phyloP scores from a whole-genome alignment of 64 coral and sea anemone genomes.

The Stylophora pistillata region DNA sequence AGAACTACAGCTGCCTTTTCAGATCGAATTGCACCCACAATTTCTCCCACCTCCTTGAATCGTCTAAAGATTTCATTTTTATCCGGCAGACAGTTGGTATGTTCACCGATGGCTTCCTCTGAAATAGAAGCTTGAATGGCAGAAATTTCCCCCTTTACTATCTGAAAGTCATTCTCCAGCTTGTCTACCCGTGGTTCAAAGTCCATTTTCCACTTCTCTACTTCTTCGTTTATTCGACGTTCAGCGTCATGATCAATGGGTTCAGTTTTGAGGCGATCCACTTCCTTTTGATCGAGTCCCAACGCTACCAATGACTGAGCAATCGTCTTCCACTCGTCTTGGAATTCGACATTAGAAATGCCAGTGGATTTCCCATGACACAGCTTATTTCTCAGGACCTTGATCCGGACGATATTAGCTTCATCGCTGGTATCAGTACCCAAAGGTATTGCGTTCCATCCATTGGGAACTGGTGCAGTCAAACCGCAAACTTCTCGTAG shows the following conservation, averaged over 20 bases:
- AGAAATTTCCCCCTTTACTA: neutral
- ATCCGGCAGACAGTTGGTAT: conserved; percentile 17
- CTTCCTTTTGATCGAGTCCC: neutral
- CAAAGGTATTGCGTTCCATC: conserved; percentile 24
- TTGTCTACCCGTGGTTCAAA: neutral
- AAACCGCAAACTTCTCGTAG: conserved; percentile 23
- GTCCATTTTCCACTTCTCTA: neutral
- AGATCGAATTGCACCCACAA: neutral
- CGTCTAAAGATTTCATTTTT: conserved; percentile 4
- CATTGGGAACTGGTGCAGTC: neutral
- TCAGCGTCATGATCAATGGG: conserved; percentile 13
- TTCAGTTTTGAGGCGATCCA: conserved; percentile 21
- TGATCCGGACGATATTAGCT: conserved; percentile 55
- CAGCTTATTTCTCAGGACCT: conserved; percentile 36
- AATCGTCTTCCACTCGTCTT: conserved; percentile 10
- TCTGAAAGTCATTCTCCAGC: neutral
- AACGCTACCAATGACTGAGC: conserved; percentile 4
- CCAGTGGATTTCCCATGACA: conserved; percentile 6
- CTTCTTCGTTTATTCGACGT: conserved; percentile 2
- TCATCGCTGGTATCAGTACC: conserved; percentile 16
- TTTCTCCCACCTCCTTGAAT: neutral
- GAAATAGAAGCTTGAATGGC: neutral
- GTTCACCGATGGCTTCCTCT: neutral
- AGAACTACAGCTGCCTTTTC: neutral
- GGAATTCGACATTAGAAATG: conserved; percentile 10